Evolutionary conservation across 2,113 vertebrate species (phyloP).

Genomic region (Hyperoodon ampullatus): DNA sequence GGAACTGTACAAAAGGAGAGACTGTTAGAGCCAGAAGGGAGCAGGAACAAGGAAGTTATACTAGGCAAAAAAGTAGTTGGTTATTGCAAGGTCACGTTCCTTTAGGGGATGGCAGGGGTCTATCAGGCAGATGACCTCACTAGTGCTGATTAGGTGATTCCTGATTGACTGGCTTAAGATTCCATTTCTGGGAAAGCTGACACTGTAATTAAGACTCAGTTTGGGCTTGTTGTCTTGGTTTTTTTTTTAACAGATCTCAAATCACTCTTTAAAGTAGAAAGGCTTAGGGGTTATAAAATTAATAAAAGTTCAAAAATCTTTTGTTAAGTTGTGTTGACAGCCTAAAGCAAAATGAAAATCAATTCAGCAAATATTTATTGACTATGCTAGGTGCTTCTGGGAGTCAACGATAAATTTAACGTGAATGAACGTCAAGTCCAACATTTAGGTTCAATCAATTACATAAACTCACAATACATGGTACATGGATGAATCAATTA

Average conservation of each 20-base stretch:
- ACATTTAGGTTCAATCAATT: slow-evolving; percentile 25
- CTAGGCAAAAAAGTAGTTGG: background rate
- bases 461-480: background rate
- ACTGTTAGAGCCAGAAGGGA: background rate
- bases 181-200: background rate
- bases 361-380: slow-evolving; percentile 40
- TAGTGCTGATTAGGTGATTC: background rate
- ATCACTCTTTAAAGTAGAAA: slow-evolving; percentile 6
- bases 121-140: background rate
- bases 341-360: slow-evolving; percentile 56
- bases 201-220: background rate
- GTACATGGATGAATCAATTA: background rate
- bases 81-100: background rate
- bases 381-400: slow-evolving; percentile 1
- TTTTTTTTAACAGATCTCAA: background rate
- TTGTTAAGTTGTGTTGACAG: background rate
- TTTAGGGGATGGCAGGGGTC: background rate
- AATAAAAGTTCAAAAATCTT: slow-evolving; percentile 28
- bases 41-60: background rate
- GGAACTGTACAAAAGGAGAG: background rate
- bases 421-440: slow-evolving; percentile 20
- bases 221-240: background rate
- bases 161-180: background rate
- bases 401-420: background rate
- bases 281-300: background rate